These are phyloP conservation scores for Mionectes macconnelli DNA, from an alignment of 2,113 vertebrate species.

Conservation along the genomic window DNA sequence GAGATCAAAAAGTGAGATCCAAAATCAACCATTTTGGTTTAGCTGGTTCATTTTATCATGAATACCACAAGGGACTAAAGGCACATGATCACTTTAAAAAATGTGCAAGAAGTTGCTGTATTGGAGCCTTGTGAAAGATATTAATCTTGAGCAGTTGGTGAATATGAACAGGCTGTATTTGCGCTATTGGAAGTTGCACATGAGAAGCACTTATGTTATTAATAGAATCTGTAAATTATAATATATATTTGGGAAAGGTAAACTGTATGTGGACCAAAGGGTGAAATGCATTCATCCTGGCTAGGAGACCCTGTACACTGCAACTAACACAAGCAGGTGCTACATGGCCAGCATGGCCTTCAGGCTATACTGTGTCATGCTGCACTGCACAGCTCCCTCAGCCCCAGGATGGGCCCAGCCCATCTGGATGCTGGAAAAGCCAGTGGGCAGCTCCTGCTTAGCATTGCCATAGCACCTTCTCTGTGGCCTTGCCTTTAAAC, in stretches of 20 bases:
- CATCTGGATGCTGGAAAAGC: neutral
- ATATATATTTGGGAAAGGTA: neutral
- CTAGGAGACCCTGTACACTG: fast-evolving
- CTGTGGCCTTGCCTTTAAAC: neutral
- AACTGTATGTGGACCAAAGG: neutral
- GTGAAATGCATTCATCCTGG: neutral
- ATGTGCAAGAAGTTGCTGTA: neutral
- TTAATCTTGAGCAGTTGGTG: neutral
- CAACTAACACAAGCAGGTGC: neutral
- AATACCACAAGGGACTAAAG: neutral
- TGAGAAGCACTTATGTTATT: neutral
- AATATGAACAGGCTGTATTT: fast-evolving
- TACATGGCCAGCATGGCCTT: fast-evolving
- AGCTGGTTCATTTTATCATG: neutral
- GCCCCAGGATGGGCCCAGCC: fast-evolving
- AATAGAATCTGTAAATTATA: neutral
- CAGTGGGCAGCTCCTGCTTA: fast-evolving
- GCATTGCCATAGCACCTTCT: neutral
- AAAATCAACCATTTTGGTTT: neutral
- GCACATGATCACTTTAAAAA: fast-evolving
- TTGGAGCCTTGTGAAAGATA: neutral
- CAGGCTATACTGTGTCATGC: fast-evolving
- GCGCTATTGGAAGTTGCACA: neutral
- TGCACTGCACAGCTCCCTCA: fast-evolving
- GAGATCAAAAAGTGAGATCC: neutral